Percentiles rank a stretch among this genome's conserved stretches.
These are phyloP conservation scores for Lasioglossum zephyrum DNA, from an alignment of 2,888 invertebrate species.

Conservation along the genomic window DNA sequence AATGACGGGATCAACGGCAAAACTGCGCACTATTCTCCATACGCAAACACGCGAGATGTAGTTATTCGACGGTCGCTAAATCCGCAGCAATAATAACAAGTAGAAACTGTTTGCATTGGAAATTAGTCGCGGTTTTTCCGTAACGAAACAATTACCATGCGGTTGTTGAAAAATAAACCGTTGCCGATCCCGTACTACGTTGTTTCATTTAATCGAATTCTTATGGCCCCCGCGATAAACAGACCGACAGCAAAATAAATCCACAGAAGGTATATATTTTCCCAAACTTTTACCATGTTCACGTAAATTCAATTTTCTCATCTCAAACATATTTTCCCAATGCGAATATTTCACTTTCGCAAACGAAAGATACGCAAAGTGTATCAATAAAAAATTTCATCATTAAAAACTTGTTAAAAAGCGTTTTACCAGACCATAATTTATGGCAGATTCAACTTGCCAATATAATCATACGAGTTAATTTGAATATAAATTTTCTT, in stretches of 20 bases:
- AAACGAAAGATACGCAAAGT: not conserved
- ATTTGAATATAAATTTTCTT: not conserved
- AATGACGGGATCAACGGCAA: conserved; percentile 32
- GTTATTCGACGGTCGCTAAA: conserved; percentile 30
- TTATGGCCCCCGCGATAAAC: not conserved
- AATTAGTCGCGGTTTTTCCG: conserved; percentile 39
- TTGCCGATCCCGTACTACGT: not conserved
- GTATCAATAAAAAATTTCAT: not conserved
- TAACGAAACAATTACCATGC: conserved; percentile 9
- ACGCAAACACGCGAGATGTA: conserved; percentile 29
- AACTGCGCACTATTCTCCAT: conserved; percentile 39
- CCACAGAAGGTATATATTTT: not conserved
- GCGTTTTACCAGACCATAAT: not conserved
- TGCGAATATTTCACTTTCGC: not conserved
- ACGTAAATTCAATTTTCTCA: not conserved
- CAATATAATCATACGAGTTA: not conserved
- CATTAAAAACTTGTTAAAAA: not conserved
- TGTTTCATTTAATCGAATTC: conserved; percentile 8
- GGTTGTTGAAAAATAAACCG: conserved; percentile 1
- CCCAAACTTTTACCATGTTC: not conserved
- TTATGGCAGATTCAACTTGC: not conserved
- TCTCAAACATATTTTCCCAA: not conserved
- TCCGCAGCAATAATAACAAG: conserved; percentile 14
- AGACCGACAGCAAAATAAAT: not conserved
- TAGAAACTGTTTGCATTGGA: conserved; percentile 31